Base-by-base conservation (phyloP, 2,888 invertebrate genomes). In the Lithophane socia region DNA sequence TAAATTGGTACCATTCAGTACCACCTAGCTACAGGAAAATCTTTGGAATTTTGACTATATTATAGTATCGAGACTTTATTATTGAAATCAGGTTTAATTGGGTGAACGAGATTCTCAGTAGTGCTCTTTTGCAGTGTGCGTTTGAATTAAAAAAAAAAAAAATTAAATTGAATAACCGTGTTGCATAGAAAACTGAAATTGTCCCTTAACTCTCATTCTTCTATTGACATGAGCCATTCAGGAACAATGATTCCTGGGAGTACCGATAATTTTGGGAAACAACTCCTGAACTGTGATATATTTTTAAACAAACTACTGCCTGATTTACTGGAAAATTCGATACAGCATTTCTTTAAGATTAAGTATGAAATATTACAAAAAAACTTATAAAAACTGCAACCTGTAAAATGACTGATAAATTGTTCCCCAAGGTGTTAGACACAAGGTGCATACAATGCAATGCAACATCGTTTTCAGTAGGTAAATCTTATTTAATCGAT, bases 1-100 rank as follows among this genome's bases (percentile, higher is more conserved):
- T 85, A 73, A 81, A 83, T 83, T 85, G 85, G 82, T 73, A 56
- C 29, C 82, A 61, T 77, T 67, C 60, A n/a, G 72, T 81, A 81
- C 47, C 80, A 66, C 54, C 49, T 63, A 63, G 49, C 24, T 69
- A 68, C 60, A 58, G 18, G 12, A 61, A 60, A 66, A 47, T 49
- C 29, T 54, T 0, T 56, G 58, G 7, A 13, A 49, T 52, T 10
- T 63, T 29, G 21, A n/a, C 16, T 60, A 21, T 1, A 16, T n/a
- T n/a, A 44, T 44, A 44, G 44, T 29, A 9, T n/a, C 10, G 10
- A 49, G 10, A 52, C 60, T 37, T n/a, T 21, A 24, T 42, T 7
- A 24, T 52, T 42, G 16, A 47, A 56, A 72, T 56, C 44, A 3
- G n/a, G 47, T n/a, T 58, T 47, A 18, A 8, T 52, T 9, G 52